Conservation (phyloP, 2,113 vertebrate species). For the Siphamia tubifer region DNA sequence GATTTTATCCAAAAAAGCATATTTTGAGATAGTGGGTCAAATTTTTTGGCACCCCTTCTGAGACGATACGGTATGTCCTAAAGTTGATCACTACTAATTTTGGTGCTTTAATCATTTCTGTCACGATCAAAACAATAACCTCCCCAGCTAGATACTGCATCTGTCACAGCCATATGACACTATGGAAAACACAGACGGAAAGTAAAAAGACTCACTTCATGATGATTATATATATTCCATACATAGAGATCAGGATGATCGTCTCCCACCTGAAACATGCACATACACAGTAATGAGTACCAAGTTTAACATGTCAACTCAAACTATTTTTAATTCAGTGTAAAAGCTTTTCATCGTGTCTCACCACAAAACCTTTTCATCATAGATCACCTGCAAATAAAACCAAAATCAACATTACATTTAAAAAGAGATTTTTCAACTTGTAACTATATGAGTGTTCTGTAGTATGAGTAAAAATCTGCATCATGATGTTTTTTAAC, state of each 20-base stretch:
- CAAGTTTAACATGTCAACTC: background rate
- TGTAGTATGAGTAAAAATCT: too few relatives aligned
- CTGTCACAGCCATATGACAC: background rate
- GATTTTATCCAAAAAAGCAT: too few relatives aligned
- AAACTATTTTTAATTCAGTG: background rate
- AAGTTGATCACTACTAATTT: too few relatives aligned
- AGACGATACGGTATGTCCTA: too few relatives aligned
- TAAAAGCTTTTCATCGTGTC: background rate
- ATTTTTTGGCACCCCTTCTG: too few relatives aligned
- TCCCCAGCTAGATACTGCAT: background rate
- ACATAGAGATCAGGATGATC: slow-evolving; percentile 79
- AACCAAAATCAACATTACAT: too few relatives aligned
- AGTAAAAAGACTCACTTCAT: slow-evolving; percentile 76
- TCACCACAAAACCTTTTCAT: slow-evolving; percentile 82
- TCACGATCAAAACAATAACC: too few relatives aligned
- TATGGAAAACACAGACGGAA: background rate
- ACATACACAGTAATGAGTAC: background rate
- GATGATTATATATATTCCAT: slow-evolving; percentile 81
- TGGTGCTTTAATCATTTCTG: too few relatives aligned
- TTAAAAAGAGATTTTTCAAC: too few relatives aligned
- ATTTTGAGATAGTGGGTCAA: too few relatives aligned
- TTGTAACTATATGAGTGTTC: too few relatives aligned
- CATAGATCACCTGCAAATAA: slow-evolving; percentile 79
- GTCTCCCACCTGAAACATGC: slow-evolving; percentile 80
- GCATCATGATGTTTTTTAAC: too few relatives aligned